Evolutionary conservation across 2,888 invertebrate genomes (phyloP).

Genomic region (Melangyna quadrimaculata): DNA sequence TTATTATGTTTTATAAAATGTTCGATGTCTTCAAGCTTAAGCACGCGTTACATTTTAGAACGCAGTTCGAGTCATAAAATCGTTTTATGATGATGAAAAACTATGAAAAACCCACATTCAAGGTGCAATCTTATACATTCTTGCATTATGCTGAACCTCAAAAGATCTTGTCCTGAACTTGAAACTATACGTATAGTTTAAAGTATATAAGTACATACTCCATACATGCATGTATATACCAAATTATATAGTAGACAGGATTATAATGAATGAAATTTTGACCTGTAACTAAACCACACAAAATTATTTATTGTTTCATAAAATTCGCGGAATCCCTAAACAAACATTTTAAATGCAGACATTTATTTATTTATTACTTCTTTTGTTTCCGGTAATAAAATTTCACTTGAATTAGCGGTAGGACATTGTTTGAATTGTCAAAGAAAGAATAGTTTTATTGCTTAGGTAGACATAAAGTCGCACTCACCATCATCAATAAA

Average conservation of each 20-base stretch:
- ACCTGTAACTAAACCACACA: neutral
- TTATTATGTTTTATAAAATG: too few species aligned
- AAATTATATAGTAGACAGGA: neutral
- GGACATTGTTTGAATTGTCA: neutral
- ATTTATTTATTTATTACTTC: neutral
- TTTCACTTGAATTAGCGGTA: neutral
- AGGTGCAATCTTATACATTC: neutral
- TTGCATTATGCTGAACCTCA: neutral
- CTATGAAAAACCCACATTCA: neutral
- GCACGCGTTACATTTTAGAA: neutral
- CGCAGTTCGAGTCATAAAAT: neutral
- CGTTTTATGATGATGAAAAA: neutral
- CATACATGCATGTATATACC: too few species aligned
- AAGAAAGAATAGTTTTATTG: neutral
- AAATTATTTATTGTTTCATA: neutral
- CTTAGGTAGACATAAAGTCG: neutral
- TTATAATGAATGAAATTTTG: slow-evolving; percentile 4
- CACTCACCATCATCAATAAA: neutral
- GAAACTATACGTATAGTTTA: neutral
- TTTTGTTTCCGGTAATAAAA: slow-evolving; percentile 1
- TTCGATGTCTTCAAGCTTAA: neutral
- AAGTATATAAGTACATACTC: too few species aligned
- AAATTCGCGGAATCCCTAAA: slow-evolving; percentile 13
- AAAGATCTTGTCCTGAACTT: neutral
- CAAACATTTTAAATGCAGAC: slow-evolving; percentile 9